Evolutionary conservation across 2,797 vertebrate species (phyloP), one percentile per base, ranked within the genome.

Genomic region (Propithecus deckenii): DNA sequence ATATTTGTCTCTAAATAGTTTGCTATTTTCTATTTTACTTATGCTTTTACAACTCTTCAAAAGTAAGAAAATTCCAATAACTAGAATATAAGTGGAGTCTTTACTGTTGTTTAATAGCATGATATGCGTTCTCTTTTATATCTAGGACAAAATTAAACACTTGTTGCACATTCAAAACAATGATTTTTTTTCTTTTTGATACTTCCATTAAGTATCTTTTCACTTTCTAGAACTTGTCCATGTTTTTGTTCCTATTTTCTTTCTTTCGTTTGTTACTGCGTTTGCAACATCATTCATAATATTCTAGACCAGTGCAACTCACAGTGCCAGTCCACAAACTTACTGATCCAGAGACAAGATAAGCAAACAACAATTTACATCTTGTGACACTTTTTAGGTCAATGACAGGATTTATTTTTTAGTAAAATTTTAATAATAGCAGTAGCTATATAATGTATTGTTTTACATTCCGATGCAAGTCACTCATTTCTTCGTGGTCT

Each of bases 171-270:
- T 76, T 91, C 48, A 63, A 61, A 92, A 67, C 43, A 71, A 12
- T 86, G 28, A 43, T 59, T 65, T 76, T 81, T 57, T 20, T 69
- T 74, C 18, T 61, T 92, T 75, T 67, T 48, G 6, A 32, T 72
- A 65, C 22, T 59, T 28, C 48, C n/a, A 22, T 76, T 63, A 59
- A 50, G 57, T 89, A 69, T 67, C 41, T 87, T 89, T 90, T 74
- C 22, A 91, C 30, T 46, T 91, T 91, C 59, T 76, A 50, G 20
- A 95, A 91, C 41, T 71, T 93, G 11, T 72, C 74, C 35, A 76
- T 13, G n/a, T 87, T 91, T 96, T 87, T 96, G 38, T 55, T 81
- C 57, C 85, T 71, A 50, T 57, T 59, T 87, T 95, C 50, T 75
- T 52, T 30, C 28, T 80, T 96, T 57, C 67, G 28, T 87, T 93